A percentile compares a stretch with the other conserved stretches of the same genome.
phyloP scores from a whole-genome alignment of 2,888 invertebrate species.

The Metallyticus violacea region DNA sequence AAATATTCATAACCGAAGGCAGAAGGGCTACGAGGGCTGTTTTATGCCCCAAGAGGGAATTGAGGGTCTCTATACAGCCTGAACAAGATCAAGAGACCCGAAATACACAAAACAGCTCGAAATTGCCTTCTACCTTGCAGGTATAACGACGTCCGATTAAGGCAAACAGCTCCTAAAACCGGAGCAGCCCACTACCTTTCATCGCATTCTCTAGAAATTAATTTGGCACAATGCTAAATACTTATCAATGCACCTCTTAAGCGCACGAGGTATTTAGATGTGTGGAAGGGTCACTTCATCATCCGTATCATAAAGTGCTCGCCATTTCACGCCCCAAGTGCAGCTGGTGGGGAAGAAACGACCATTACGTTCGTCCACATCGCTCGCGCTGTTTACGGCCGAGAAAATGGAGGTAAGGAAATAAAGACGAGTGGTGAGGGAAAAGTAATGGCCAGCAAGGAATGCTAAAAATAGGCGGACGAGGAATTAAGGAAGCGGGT shows the following conservation, averaged over 20 bases:
- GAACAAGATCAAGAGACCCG: not conserved
- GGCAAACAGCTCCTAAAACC: not conserved
- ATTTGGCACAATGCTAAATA: too few species aligned
- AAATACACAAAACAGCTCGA: not conserved
- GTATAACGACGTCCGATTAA: not conserved
- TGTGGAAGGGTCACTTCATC: slow-evolving; percentile 6
- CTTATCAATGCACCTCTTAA: not conserved
- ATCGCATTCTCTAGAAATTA: too few species aligned
- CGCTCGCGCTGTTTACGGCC: too few species aligned
- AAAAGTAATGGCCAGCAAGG: not conserved
- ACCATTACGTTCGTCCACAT: not conserved
- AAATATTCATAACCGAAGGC: not conserved
- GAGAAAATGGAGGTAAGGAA: not conserved
- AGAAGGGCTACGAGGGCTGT: not conserved
- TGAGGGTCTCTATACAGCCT: not conserved
- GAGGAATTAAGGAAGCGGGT: not conserved
- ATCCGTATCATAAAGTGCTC: slow-evolving; percentile 15
- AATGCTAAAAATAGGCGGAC: not conserved
- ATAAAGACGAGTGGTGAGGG: not conserved
- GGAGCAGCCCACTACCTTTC: too few species aligned
- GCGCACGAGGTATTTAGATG: not conserved
- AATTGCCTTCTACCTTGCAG: too few species aligned
- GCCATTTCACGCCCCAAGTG: slow-evolving; percentile 10
- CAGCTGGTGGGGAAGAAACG: not conserved
- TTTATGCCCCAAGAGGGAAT: not conserved